Conservation (phyloP, 2,797 vertebrate genomes). For the Onychomys torridus region DNA sequence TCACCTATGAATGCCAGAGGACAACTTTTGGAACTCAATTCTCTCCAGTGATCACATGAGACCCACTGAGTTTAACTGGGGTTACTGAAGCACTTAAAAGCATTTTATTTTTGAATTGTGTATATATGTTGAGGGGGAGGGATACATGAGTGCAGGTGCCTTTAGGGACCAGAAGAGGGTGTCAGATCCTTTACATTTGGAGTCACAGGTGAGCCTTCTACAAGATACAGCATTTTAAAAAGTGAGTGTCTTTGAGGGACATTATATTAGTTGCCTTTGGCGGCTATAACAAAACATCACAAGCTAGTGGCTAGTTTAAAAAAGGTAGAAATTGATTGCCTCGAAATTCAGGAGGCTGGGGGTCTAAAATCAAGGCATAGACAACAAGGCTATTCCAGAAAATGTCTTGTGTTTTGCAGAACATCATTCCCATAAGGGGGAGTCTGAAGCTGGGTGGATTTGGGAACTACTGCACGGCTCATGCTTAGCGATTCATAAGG, state of each 20-base stretch:
- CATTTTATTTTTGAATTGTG: background rate
- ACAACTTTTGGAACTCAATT: background rate
- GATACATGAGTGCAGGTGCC: background rate
- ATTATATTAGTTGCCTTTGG: background rate
- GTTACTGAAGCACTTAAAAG: background rate
- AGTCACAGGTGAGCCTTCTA: background rate
- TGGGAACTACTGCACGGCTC: background rate
- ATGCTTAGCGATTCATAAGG: background rate
- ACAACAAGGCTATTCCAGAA: background rate
- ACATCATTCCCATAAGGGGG: background rate
- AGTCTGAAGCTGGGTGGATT: background rate
- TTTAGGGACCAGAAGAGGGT: background rate
- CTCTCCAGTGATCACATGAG: background rate
- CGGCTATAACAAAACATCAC: background rate
- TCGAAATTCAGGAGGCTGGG: background rate
- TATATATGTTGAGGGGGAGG: background rate
- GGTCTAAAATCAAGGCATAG: background rate
- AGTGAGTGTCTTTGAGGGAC: background rate
- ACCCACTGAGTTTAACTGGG: background rate
- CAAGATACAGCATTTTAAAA: background rate
- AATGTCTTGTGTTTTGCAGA: slow-evolving; percentile 8
- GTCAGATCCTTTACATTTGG: background rate
- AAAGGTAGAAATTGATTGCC: background rate
- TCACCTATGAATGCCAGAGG: background rate
- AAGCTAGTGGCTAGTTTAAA: background rate